phyloP scores from a whole-genome alignment of 1,140 invertebrate genomes.

The Diorhabda carinulata region DNA sequence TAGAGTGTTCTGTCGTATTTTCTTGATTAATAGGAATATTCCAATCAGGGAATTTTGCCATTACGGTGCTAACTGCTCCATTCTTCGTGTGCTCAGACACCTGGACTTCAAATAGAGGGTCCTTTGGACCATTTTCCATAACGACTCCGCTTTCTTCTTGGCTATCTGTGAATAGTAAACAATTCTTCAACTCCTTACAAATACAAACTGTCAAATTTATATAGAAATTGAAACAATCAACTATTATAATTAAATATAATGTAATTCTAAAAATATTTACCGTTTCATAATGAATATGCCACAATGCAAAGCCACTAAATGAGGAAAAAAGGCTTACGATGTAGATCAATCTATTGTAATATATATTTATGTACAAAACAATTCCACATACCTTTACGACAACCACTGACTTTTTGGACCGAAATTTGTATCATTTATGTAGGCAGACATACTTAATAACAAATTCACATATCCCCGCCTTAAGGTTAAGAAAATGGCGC shows the following conservation, averaged over 20 bases:
- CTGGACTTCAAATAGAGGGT: constrained; percentile 23
- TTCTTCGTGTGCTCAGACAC: constrained; percentile 27
- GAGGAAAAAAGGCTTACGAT: background rate
- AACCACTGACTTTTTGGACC: constrained; percentile 10
- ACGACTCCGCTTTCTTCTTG: constrained; percentile 31
- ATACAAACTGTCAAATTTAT: constrained; percentile 5
- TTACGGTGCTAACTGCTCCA: constrained; percentile 33
- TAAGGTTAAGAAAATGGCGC: constrained; percentile 58
- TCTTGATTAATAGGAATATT: constrained; percentile 27
- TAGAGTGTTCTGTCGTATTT: constrained; percentile 18
- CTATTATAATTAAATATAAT: background rate
- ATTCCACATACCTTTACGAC: constrained; percentile 18
- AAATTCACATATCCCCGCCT: constrained; percentile 47
- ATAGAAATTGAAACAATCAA: constrained; percentile 10
- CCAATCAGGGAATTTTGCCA: constrained; percentile 41
- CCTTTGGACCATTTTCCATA: constrained; percentile 47
- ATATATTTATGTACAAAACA: background rate
- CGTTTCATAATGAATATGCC: constrained; percentile 9
- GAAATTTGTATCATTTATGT: background rate
- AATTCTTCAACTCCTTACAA: background rate
- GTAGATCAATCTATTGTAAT: constrained; percentile 4
- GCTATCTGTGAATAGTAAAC: constrained; percentile 16
- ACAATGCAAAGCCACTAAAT: background rate
- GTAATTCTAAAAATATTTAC: background rate
- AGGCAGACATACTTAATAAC: constrained; percentile 28